Conservation (phyloP, 2,797 vertebrate genomes). For the Rhabdophis nuchalis region DNA sequence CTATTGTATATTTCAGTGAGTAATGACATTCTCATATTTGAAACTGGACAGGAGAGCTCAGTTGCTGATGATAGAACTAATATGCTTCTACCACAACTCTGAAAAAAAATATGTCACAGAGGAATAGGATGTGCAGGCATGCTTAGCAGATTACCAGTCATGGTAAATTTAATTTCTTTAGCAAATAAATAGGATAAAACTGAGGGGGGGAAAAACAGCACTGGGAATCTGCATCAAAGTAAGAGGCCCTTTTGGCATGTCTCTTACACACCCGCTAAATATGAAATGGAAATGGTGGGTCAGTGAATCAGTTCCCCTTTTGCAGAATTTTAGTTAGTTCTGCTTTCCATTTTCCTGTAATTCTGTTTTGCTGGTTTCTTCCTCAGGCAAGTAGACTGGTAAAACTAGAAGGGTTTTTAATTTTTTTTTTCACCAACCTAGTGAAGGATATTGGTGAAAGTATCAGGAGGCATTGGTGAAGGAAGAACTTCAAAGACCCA, state of each 20-base stretch:
- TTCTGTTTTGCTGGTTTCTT: neutral
- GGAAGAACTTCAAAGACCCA: neutral
- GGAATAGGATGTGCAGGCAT: neutral
- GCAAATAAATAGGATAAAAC: neutral
- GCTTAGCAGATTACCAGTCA: neutral
- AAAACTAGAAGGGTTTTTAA: neutral
- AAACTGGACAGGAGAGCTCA: constrained; percentile 25
- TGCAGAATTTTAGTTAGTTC: neutral
- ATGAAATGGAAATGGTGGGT: rapidly evolving
- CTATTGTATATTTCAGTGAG: constrained; percentile 34
- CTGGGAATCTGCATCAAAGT: neutral
- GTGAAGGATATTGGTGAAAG: neutral
- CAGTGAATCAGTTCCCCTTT: neutral
- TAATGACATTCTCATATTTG: constrained; percentile 21
- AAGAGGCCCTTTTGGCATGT: neutral
- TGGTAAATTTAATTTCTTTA: neutral
- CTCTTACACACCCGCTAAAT: neutral
- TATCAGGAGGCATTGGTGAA: neutral
- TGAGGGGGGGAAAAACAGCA: rapidly evolving
- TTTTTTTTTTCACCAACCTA: neutral
- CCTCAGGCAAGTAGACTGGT: neutral
- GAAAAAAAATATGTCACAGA: constrained; percentile 1
- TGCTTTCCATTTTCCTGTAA: neutral
- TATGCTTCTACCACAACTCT: constrained; percentile 28
- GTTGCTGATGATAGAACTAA: constrained; percentile 12